Evolutionary conservation across 2,888 invertebrate genomes (phyloP).

Genomic region (Torymus aiolomorphi): DNA sequence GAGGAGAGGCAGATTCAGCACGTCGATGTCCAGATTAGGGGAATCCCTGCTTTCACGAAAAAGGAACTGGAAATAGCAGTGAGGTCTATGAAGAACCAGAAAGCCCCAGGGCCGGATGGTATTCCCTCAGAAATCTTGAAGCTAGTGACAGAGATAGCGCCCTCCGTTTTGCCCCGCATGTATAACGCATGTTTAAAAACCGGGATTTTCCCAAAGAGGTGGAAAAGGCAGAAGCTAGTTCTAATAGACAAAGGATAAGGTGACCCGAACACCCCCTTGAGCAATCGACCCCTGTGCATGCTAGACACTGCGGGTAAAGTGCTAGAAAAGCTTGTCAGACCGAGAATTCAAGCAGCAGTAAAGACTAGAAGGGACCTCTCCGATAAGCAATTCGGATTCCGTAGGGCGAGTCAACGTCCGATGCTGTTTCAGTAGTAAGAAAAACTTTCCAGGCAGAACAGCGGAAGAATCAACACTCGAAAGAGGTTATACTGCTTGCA

Average conservation of each 20-base stretch:
- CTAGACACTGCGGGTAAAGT: neutral
- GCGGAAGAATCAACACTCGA: neutral
- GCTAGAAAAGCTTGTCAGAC: neutral
- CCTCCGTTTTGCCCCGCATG: neutral
- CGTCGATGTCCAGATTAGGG: neutral
- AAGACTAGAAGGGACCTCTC: neutral
- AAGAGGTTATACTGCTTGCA: neutral
- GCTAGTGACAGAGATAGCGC: neutral
- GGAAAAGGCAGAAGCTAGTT: too few relatives aligned
- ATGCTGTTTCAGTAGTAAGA: neutral
- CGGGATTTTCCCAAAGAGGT: too few relatives aligned
- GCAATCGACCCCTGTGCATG: too few relatives aligned
- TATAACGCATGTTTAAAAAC: slow-evolving; percentile 1
- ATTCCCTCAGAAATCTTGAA: slow-evolving; percentile 2
- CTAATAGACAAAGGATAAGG: too few relatives aligned
- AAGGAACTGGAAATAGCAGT: neutral
- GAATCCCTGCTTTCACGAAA: neutral
- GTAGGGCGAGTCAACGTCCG: neutral
- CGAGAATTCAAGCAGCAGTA: neutral
- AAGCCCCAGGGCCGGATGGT: slow-evolving; percentile 8
- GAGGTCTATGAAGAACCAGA: neutral
- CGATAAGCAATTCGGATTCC: neutral
- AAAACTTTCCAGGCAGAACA: neutral
- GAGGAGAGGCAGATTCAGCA: neutral
- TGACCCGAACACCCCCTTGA: too few relatives aligned